These are phyloP conservation scores for Pteruthius melanotis DNA, from an alignment of 2,113 vertebrate species.

Conservation along the genomic window DNA sequence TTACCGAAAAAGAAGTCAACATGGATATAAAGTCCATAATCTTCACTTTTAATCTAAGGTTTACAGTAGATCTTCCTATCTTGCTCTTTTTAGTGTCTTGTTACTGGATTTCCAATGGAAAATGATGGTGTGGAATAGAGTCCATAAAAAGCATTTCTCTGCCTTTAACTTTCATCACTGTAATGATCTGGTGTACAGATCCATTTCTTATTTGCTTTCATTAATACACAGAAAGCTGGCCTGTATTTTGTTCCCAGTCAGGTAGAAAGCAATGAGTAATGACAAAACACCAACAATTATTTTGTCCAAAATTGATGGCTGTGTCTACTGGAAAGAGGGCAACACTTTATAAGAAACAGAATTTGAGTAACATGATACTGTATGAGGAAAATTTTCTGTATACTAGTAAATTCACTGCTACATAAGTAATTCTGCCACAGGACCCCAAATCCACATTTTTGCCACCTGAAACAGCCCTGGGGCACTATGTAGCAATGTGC, in stretches of 20 bases:
- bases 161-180: neutral
- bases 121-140: neutral
- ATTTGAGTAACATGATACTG: fast-evolving
- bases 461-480: neutral
- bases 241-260: neutral
- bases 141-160: neutral
- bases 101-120: neutral
- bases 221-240: neutral
- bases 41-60: neutral
- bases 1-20: neutral
- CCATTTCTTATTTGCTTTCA: neutral
- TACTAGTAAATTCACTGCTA: neutral
- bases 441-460: neutral
- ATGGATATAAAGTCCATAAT: neutral
- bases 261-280: neutral
- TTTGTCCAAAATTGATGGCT: neutral
- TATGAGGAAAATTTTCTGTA: neutral
- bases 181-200: neutral
- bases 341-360: neutral
- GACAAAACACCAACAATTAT: neutral
- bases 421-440: neutral
- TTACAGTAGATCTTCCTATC: neutral
- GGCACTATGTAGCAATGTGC: too few relatives aligned
- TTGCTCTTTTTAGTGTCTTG: neutral
- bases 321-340: neutral